Conservation (phyloP, 2,888 invertebrate species). For the Eilema caniola region DNA sequence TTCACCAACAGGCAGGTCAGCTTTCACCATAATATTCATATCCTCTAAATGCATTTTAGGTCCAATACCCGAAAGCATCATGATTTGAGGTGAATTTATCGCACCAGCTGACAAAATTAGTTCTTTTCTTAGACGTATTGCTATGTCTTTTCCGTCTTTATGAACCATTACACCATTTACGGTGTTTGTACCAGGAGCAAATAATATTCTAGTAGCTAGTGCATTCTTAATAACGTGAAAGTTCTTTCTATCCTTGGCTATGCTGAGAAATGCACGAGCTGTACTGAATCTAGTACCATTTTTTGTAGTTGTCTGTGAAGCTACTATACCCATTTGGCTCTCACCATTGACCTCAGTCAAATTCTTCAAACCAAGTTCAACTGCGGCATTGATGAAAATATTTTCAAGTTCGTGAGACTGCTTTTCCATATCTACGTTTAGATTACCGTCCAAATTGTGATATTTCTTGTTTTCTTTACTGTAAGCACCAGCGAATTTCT, state of each 20-base stretch:
- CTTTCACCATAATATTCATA: conserved; percentile 86
- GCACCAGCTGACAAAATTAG: conserved; percentile 93
- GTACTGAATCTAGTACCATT: conserved; percentile 91
- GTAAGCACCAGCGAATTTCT: conserved; percentile 45
- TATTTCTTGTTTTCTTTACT: conserved; percentile 85
- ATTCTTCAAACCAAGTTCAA: conserved; percentile 88
- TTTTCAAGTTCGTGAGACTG: conserved; percentile 82
- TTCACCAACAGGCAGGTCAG: conserved; percentile 89
- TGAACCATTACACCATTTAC: conserved; percentile 88
- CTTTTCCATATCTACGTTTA: conserved; percentile 87
- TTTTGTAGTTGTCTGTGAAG: conserved; percentile 89
- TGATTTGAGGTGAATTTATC: conserved; percentile 92
- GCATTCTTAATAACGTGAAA: conserved; percentile 88
- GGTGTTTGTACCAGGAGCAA: conserved; percentile 79
- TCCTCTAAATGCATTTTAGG: conserved; percentile 87
- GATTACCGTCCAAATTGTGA: conserved; percentile 84
- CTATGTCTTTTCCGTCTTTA: conserved; percentile 78
- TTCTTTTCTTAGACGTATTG: conserved; percentile 87
- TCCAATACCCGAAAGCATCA: conserved; percentile 94
- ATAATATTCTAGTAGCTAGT: conserved; percentile 87
- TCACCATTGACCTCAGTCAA: conserved; percentile 88
- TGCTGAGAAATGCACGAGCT: conserved; percentile 90
- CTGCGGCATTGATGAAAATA: conserved; percentile 88
- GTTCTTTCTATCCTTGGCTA: conserved; percentile 87
- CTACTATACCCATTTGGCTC: conserved; percentile 89